Conservation (phyloP, 2,113 vertebrate species). For the Microcebus lehilahytsara region DNA sequence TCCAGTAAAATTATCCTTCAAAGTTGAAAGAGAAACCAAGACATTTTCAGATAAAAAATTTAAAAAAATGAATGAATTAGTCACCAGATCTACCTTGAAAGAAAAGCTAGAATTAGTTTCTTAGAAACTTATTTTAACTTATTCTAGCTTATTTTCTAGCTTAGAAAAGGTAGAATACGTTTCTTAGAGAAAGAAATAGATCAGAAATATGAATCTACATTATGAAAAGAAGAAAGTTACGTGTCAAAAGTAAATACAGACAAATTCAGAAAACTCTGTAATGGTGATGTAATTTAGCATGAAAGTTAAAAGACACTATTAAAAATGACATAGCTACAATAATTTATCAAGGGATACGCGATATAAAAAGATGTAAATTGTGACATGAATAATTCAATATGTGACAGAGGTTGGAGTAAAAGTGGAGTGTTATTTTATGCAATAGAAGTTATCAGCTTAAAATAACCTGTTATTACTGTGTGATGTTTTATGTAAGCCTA, state of each 20-base stretch:
- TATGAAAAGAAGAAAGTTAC: neutral
- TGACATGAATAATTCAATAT: neutral
- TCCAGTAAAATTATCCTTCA: neutral
- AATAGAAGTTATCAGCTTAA: neutral
- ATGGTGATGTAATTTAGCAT: neutral
- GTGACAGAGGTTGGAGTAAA: neutral
- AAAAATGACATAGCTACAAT: neutral
- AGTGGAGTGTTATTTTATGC: neutral
- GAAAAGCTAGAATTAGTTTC: neutral
- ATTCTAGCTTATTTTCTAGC: too few species aligned
- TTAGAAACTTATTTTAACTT: neutral
- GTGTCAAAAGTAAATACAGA: neutral
- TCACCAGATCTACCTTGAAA: neutral
- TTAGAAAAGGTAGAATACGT: neutral
- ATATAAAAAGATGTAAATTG: neutral
- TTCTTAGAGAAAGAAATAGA: neutral
- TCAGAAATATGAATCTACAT: neutral
- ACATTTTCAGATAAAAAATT: neutral
- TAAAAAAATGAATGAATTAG: neutral
- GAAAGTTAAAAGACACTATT: neutral
- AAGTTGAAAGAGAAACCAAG: neutral
- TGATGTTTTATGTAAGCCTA: neutral
- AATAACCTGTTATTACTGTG: neutral
- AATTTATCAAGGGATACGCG: neutral
- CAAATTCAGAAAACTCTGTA: neutral